Evolutionary conservation across 2,888 invertebrate species (phyloP), one percentile per base, ranked within the genome.

Genomic region (Congeria kusceri): DNA sequence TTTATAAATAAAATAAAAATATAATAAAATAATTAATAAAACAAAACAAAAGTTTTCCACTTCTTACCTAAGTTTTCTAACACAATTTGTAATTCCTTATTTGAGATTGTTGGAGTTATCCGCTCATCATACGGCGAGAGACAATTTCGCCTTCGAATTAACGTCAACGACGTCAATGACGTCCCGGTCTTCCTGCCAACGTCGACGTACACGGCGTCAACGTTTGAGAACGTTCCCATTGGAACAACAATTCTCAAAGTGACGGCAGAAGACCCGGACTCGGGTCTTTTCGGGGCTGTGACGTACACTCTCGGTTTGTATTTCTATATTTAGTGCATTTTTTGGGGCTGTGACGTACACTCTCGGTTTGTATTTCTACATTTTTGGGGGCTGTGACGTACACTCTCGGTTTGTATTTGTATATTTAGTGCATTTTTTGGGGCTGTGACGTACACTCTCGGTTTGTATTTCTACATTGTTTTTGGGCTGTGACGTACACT

Each of bases 151-250:
- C 25, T 78, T 13, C 23, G 32, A 9, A 32, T 79, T 1, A 53
- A 49, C 11, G 73, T 83, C 3, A 73, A 20, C 29, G 78, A 83
- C 59, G 29, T 66, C 20, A 83, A 83, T 63, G 82, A 83, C 61
- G 62, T 67, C 2, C 82, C 82, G 20, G 20, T 11, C 4, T 79
- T 83, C 58, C 7, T 18, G 1, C 20, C n/a, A 3, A 28, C 7
- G 4, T 9, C 27, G 13, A 28, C 29, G 4, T 69, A 66, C 32
- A 1, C 39, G 9, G 18, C 20, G 0, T 2, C 3, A 3, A 66
- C 77, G 13, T 1, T 3, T 13, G 82, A 83, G 39, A 59, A 70
- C 23, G 29, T 28, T 5, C n/a, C 63, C 3, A 15, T 73, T n/a
- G 65, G 66, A 1, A 7, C 44, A 7, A 20, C 3, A 9, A 13